phyloP scores from a whole-genome alignment of 2,797 vertebrate genomes.

The Pseudomugil gertrudae region DNA sequence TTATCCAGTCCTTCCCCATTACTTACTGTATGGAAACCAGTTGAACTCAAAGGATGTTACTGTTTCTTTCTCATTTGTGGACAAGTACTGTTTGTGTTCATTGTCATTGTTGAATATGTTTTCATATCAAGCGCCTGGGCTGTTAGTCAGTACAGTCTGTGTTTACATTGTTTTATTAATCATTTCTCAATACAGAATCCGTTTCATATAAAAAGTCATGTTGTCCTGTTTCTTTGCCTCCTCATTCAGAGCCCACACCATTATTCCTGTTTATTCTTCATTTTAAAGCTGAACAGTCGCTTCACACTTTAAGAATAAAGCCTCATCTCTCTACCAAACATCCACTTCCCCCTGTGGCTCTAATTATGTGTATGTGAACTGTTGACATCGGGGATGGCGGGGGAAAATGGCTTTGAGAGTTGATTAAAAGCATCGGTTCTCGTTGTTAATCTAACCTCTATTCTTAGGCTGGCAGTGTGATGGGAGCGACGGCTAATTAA shows the following conservation, averaged over 20 bases:
- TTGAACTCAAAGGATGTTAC: conserved; percentile 35
- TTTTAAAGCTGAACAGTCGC: conserved; percentile 63
- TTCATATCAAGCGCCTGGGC: conserved; percentile 14
- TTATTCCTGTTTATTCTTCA: conserved; percentile 39
- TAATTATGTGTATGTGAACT: conserved; percentile 68
- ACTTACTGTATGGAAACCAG: conserved; percentile 13
- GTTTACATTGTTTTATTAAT: conserved; percentile 49
- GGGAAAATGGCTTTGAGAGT: conserved; percentile 61
- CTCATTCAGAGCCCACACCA: conserved; percentile 13
- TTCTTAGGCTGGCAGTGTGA: conserved; percentile 62
- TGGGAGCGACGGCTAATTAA: conserved; percentile 68
- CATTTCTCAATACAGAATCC: conserved; percentile 37
- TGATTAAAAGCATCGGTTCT: conserved; percentile 71
- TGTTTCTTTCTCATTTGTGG: conserved; percentile 21
- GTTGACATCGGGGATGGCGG: conserved; percentile 51
- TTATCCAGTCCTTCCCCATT: neutral
- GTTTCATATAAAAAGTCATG: conserved; percentile 28
- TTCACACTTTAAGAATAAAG: conserved; percentile 72
- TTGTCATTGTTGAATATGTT: conserved; percentile 24
- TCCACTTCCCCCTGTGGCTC: conserved; percentile 66
- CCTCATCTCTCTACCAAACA: conserved; percentile 61
- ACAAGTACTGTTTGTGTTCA: conserved; percentile 49
- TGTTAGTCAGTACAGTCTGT: conserved; percentile 28
- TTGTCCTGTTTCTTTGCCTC: conserved; percentile 30
- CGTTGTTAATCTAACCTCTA: conserved; percentile 67